Evolutionary conservation across 2,888 invertebrate genomes (phyloP).

Genomic region (Acanthococcus lagerstroemiae): DNA sequence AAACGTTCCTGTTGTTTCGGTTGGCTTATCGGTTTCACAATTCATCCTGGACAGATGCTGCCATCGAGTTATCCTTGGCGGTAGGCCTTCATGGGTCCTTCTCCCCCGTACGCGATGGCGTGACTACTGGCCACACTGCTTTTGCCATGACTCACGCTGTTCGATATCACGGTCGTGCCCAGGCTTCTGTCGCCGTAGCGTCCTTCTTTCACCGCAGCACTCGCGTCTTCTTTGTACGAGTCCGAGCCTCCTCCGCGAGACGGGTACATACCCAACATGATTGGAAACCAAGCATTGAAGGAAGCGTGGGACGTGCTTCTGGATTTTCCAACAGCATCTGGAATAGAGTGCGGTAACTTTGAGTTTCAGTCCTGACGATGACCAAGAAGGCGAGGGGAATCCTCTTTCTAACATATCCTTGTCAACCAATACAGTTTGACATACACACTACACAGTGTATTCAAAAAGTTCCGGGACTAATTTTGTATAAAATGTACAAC

Average conservation of each 20-base stretch:
- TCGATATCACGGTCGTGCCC: constrained; percentile 56
- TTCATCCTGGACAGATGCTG: constrained; percentile 43
- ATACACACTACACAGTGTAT: no score
- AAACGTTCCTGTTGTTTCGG: neutral
- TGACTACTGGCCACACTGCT: constrained; percentile 63
- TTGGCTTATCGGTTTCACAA: neutral
- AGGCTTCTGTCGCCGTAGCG: constrained; percentile 35
- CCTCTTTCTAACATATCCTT: no score
- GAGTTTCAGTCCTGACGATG: no score
- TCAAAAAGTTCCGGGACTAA: no score
- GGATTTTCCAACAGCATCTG: constrained; percentile 26
- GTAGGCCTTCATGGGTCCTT: constrained; percentile 10
- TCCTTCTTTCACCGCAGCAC: constrained; percentile 28
- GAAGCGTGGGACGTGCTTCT: constrained; percentile 35
- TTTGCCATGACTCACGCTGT: constrained; percentile 60
- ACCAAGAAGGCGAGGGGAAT: no score
- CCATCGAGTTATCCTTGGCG: constrained; percentile 2
- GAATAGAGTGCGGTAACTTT: no score
- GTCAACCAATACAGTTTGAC: no score
- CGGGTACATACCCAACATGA: constrained; percentile 38
- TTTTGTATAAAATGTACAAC: no score
- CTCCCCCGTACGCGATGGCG: constrained; percentile 59
- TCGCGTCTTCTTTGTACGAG: neutral
- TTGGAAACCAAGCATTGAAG: constrained; percentile 39
- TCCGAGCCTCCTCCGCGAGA: constrained; percentile 11